Evolutionary conservation across 2,113 vertebrate species (phyloP).

Genomic region (Caloenas nicobarica): DNA sequence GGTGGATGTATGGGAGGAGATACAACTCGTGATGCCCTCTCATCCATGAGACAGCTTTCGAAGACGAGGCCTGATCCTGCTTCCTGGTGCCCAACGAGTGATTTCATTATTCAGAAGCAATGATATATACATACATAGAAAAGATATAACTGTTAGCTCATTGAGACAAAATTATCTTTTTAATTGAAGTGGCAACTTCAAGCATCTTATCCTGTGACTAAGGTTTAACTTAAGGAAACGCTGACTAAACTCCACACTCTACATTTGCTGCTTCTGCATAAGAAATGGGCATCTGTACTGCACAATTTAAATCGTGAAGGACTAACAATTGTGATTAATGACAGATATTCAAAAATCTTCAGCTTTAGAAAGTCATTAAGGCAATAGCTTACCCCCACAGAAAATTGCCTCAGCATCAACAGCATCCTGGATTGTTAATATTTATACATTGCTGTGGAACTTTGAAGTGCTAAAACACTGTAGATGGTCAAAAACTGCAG

Average conservation of each 20-base stretch:
- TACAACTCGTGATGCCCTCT: too few relatives aligned
- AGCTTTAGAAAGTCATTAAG: background rate
- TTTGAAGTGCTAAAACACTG: background rate
- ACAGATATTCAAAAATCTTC: background rate
- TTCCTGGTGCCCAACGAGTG: background rate
- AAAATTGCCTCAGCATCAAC: background rate
- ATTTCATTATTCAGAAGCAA: background rate
- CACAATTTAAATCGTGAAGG: background rate
- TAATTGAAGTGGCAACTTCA: background rate
- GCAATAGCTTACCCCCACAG: background rate
- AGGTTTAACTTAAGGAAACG: background rate
- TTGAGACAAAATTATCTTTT: background rate
- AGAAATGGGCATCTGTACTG: background rate
- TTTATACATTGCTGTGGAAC: background rate
- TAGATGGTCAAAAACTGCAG: background rate
- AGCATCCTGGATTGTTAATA: background rate
- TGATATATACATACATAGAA: background rate
- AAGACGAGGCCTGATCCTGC: background rate
- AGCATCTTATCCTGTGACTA: background rate
- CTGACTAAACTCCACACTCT: background rate
- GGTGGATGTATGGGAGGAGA: too few relatives aligned
- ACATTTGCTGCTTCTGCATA: background rate
- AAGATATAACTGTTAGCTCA: background rate
- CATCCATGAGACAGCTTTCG: background rate
- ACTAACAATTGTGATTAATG: background rate